Evolutionary conservation across 2,797 vertebrate genomes (phyloP), one percentile per base, ranked within the genome.

Genomic region (Syncerus caffer): DNA sequence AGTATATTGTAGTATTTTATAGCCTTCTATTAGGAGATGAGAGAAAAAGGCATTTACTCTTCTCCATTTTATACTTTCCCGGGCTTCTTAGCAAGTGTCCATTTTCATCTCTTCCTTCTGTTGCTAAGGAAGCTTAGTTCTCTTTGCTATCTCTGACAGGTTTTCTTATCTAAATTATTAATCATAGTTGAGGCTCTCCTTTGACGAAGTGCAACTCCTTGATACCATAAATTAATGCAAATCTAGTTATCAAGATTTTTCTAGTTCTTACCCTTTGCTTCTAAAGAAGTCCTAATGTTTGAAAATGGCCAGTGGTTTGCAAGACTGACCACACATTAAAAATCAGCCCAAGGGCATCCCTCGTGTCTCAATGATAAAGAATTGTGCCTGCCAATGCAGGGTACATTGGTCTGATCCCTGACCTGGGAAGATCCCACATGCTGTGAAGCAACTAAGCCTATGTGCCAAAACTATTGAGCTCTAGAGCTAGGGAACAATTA

Each of bases 191-290:
- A 90, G 21, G 14, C 6, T 95, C 64, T 85, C 23, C 62, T 93
- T 97, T 83, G 47, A 96, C 47, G 57, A 96, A 90, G 88, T 62
- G 4, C 13, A 62, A 58, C 23, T 87, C 15, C 15, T 85, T 89
- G 34, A 90, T 71, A 50, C n/a, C 55, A 60, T 85, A 92, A 89
- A 45, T 53, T 82, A 27, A 92, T 87, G 21, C 34, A 96, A 90
- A 97, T 82, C 31, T 19, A 96, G 67, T 92, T 92, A 84, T 4
- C 34, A 84, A 76, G 31, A 85, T 82, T 82, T 93, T 96, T 95
- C 38, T 96, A 80, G 34, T 93, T 93, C 19, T 86, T 95, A 79
- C 47, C 27, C 55, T 64, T 7, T 64, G 21, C 58, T 74, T 93
- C 47, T 47, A 60, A 97, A 64, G 57, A 83, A 80, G 34, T 64